phyloP scores from a whole-genome alignment of 35 echinoderm and acorn worm genomes.

The Strongylocentrotus purpuratus region DNA sequence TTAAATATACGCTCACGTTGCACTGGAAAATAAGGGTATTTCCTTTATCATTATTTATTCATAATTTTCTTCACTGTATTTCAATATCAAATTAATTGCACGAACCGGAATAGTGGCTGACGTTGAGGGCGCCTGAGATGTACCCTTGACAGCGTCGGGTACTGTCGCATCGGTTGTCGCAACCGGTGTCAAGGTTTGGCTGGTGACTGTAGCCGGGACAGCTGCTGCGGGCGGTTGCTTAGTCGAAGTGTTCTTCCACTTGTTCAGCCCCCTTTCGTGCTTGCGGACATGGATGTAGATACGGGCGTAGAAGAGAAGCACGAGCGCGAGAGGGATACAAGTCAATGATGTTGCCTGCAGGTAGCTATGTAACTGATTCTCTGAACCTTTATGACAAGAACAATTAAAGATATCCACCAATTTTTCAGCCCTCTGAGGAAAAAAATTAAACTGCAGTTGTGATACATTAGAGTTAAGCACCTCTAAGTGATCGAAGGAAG shows the following conservation, averaged over 20 bases:
- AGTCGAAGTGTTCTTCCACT: background rate
- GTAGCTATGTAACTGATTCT: background rate
- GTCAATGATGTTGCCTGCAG: conserved; percentile 22
- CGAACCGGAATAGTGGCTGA: background rate
- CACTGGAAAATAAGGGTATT: too few relatives aligned
- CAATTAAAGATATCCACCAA: background rate
- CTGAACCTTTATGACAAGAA: background rate
- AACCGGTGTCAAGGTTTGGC: background rate
- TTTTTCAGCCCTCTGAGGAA: too few relatives aligned
- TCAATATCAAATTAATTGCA: background rate
- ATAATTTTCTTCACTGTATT: too few relatives aligned
- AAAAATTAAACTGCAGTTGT: too few relatives aligned
- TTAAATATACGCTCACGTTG: too few relatives aligned
- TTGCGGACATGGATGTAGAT: background rate
- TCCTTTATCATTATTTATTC: too few relatives aligned
- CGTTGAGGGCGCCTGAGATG: background rate
- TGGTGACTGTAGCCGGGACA: background rate
- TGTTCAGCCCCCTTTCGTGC: background rate
- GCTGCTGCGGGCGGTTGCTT: background rate
- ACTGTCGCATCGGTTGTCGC: background rate
- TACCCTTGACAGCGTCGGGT: background rate
- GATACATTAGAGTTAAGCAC: too few relatives aligned
- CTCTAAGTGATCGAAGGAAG: too few relatives aligned
- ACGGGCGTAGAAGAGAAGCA: conserved; percentile 9
- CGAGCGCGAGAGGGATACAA: background rate